Conservation (phyloP, 1,140 invertebrate genomes). For the Drosophila cardini region DNA sequence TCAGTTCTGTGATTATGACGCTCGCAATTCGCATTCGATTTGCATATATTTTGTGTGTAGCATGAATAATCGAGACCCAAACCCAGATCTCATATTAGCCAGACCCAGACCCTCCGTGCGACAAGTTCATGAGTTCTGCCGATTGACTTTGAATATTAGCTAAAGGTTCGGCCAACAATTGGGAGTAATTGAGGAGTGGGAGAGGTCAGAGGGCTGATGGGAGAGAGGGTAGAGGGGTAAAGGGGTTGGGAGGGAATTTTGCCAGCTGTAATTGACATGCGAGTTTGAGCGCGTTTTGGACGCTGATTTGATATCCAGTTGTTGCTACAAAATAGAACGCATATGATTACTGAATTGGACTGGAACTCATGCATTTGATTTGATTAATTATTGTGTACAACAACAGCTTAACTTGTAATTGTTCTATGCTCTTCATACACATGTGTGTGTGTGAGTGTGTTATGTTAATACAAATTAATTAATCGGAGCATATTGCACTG, state of each 20-base stretch:
- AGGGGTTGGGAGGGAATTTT: neutral
- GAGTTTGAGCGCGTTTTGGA: constrained; percentile 66
- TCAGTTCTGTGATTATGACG: constrained; percentile 54
- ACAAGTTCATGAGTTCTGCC: constrained; percentile 73
- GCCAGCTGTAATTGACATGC: constrained; percentile 80
- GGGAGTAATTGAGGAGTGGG: too few relatives aligned
- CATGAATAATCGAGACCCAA: constrained; percentile 68
- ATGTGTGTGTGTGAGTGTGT: constrained; percentile 2
- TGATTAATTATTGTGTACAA: constrained; percentile 77
- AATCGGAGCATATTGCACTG: constrained; percentile 74
- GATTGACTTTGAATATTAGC: constrained; percentile 81
- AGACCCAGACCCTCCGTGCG: constrained; percentile 33
- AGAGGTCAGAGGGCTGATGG: neutral
- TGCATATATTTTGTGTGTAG: constrained; percentile 69
- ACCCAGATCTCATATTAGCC: constrained; percentile 41
- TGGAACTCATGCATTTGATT: constrained; percentile 71
- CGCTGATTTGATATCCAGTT: constrained; percentile 74
- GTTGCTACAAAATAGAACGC: constrained; percentile 52
- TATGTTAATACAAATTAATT: constrained; percentile 80
- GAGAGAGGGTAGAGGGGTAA: neutral
- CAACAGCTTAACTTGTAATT: constrained; percentile 42
- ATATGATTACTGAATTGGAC: constrained; percentile 61
- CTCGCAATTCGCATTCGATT: constrained; percentile 73
- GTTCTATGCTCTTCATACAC: neutral
- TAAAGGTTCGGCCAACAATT: neutral